Conservation (phyloP, 2,113 vertebrate species). For the Nicator chloris region DNA sequence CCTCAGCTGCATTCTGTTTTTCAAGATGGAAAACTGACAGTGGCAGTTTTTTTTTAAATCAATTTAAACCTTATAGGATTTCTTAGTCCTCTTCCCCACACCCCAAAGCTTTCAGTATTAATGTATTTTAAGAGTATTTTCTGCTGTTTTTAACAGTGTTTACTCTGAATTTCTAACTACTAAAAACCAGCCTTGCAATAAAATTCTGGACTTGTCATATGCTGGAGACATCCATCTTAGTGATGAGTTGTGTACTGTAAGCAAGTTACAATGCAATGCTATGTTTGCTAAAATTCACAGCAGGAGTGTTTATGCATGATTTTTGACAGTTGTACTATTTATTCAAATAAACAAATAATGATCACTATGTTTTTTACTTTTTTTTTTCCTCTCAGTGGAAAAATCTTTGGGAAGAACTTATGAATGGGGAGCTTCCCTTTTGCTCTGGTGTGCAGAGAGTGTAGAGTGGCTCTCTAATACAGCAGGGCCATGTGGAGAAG, state of each 20-base stretch:
- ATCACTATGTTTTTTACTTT: background rate
- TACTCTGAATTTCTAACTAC: constrained; percentile 47
- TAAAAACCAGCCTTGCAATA: constrained; percentile 13
- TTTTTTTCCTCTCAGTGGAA: background rate
- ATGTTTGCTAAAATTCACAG: background rate
- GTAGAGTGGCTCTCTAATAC: background rate
- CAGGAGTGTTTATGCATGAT: background rate
- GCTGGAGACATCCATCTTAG: background rate
- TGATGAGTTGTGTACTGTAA: constrained; percentile 15
- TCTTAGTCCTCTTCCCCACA: background rate
- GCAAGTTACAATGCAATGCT: constrained; percentile 51
- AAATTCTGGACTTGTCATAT: background rate
- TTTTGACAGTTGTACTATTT: constrained; percentile 3
- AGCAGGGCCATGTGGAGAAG: accelerated
- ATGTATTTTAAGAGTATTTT: constrained; percentile 3
- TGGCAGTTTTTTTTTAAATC: background rate
- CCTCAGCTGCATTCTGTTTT: background rate
- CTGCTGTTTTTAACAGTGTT: constrained; percentile 31
- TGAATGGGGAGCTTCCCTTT: background rate
- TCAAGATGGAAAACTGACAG: background rate
- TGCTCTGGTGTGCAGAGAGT: background rate
- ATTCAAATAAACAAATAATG: constrained; percentile 32
- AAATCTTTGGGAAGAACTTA: background rate
- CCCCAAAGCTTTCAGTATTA: constrained; percentile 14
- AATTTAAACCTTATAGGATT: background rate